A percentile compares a stretch with the other conserved stretches of the same genome.
Conservation (phyloP, 2,113 vertebrate genomes). For the Arizona elegans region DNA sequence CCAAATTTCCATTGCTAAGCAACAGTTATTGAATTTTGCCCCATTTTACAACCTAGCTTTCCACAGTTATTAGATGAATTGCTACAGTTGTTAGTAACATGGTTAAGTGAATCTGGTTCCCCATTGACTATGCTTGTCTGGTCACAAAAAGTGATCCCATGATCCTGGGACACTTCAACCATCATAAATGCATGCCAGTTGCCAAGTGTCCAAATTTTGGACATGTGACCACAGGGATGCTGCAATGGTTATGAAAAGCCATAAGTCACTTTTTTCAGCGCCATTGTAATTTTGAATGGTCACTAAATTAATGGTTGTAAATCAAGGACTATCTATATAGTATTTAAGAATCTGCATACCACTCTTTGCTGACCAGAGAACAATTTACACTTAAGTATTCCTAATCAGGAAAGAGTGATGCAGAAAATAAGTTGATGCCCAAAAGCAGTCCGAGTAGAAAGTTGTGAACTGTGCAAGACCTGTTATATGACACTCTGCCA, state of each 20-base stretch:
- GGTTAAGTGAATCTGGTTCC: background rate
- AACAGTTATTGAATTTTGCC: background rate
- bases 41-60: background rate
- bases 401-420: background rate
- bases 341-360: background rate
- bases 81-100: background rate
- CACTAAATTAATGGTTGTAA: background rate
- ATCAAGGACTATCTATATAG: background rate
- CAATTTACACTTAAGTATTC: background rate
- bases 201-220: background rate
- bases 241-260: background rate
- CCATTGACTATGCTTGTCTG: background rate
- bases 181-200: background rate
- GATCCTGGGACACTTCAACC: background rate
- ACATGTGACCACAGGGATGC: background rate
- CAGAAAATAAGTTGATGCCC: background rate
- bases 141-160: background rate
- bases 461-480: background rate
- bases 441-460: background rate
- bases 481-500: background rate
- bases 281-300: background rate
- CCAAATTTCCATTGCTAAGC: background rate
- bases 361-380: background rate
- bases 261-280: background rate
- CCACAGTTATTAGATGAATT: background rate